Evolutionary conservation across 2,797 vertebrate genomes (phyloP), one percentile per base, ranked within the genome.

Genomic region (Rachycentron canadum): DNA sequence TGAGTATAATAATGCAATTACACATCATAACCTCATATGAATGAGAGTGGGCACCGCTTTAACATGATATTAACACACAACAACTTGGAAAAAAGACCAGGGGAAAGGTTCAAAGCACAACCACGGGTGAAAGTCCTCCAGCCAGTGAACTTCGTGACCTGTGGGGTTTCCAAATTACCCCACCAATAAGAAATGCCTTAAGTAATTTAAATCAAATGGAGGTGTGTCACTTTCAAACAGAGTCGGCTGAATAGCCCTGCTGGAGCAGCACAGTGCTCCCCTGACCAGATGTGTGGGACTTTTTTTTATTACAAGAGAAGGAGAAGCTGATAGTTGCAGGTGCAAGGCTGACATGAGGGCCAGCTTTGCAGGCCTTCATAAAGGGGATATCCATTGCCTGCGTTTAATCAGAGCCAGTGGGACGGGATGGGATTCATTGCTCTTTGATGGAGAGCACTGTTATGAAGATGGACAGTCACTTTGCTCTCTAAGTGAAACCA

Each of bases 321-420:
- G 91, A 94, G 93, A 95, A 93, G 93, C 94, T 82, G 91, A 94
- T 93, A 94, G 94, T 95, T 96, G 94, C 96, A 98, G 97, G 96
- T 97, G 96, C 94, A 52, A 90, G 92, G 90, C 93, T 95, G 95
- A 96, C 94, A 92, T 58, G 38, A 83, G 85, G 89, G 92, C 92
- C 83, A 69, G 86, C 82, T 88, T 90, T 85, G 75, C 79, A 73
- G 79, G 83, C 89, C 89, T 92, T 92, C 89, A 91, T 88, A 92
- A 92, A 91, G 89, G 90, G 92, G 91, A 91, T 94, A 94, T 94
- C 92, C 91, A 94, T 92, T 94, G 94, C 95, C 95, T 96, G 95
- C 89, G 94, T 96, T 97, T 97, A 97, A 97, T 97, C 95, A 96
- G 96, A 96, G 95, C 94, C 95, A 95, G 96, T 96, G 94, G 95